Percentiles rank a stretch among this genome's conserved stretches.
Evolutionary conservation across 1,140 invertebrate species (phyloP).

Genomic region (Nixonia krombeini): DNA sequence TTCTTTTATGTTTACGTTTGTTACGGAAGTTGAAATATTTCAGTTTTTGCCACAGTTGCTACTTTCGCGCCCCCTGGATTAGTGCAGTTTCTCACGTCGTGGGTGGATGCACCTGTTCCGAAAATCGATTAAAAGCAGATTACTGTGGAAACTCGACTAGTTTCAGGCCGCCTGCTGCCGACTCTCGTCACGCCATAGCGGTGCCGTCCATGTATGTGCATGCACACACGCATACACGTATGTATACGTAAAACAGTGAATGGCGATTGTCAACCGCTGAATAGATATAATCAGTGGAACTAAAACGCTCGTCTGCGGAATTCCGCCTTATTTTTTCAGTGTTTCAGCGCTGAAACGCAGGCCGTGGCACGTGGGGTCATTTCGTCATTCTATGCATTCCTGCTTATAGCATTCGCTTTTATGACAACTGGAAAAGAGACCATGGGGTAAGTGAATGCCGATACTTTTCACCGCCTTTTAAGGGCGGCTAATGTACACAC

Average conservation of each 20-base stretch:
- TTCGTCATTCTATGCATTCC: slow-evolving; percentile 52
- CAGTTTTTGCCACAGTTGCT: no score
- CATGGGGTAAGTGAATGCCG: slow-evolving; percentile 64
- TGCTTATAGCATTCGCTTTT: slow-evolving; percentile 56
- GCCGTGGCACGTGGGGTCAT: slow-evolving; percentile 11
- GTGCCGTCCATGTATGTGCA: slow-evolving; percentile 23
- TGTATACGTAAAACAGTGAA: slow-evolving; percentile 52
- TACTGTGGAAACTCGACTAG: slow-evolving; percentile 54
- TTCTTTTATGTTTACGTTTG: no score
- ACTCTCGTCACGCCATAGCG: slow-evolving; percentile 31
- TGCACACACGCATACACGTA: slow-evolving; percentile 1
- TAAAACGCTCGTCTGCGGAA: slow-evolving; percentile 26
- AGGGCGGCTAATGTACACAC: slow-evolving; percentile 51
- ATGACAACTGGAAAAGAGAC: slow-evolving; percentile 69
- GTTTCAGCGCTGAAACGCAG: neutral
- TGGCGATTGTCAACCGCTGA: slow-evolving; percentile 63
- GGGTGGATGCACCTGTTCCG: slow-evolving; percentile 36
- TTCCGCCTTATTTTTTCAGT: slow-evolving; percentile 13
- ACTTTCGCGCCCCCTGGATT: no score
- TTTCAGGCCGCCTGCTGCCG: slow-evolving; percentile 56
- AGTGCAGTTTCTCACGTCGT: neutral
- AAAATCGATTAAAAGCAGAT: slow-evolving; percentile 66
- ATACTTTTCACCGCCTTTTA: slow-evolving; percentile 53
- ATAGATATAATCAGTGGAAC: slow-evolving; percentile 23
- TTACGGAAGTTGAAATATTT: no score